Conservation (phyloP, 2,797 vertebrate genomes). For the Malurus leucopterus region DNA sequence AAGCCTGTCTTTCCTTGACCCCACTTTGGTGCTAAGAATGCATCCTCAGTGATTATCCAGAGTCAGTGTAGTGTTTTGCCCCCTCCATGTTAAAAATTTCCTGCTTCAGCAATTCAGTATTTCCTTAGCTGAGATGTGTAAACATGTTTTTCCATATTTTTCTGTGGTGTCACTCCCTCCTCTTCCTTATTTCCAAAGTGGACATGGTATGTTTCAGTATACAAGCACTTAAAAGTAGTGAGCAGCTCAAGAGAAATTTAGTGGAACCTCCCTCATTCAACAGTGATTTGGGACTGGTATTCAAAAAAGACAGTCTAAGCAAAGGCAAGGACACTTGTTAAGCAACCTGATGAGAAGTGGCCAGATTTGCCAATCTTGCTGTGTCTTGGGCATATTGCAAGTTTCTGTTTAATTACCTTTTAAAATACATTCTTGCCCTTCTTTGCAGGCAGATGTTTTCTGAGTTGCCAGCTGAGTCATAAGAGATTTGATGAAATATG, state of each 20-base stretch:
- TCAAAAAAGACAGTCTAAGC: neutral
- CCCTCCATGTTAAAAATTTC: neutral
- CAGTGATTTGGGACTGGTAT: neutral
- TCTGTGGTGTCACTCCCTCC: neutral
- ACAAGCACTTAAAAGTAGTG: neutral
- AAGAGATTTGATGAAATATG: constrained; percentile 63
- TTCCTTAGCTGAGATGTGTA: neutral
- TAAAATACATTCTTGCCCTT: neutral
- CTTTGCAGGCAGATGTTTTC: constrained; percentile 26
- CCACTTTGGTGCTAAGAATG: neutral
- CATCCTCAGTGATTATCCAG: neutral
- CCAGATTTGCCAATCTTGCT: neutral
- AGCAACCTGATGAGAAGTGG: neutral
- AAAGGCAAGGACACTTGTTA: neutral
- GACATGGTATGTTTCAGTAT: neutral
- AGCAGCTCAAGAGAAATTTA: neutral
- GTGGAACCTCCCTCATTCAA: neutral
- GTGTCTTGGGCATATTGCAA: neutral
- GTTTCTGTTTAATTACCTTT: constrained; percentile 8
- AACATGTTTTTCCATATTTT: neutral
- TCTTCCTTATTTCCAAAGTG: neutral
- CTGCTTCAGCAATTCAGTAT: neutral
- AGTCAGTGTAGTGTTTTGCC: neutral
- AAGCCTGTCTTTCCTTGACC: neutral
- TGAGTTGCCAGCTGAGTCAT: constrained; percentile 49